Percentiles rank a stretch among this genome's conserved stretches.
Conservation (phyloP, 2,113 vertebrate species). For the Micronycteris hirsuta region DNA sequence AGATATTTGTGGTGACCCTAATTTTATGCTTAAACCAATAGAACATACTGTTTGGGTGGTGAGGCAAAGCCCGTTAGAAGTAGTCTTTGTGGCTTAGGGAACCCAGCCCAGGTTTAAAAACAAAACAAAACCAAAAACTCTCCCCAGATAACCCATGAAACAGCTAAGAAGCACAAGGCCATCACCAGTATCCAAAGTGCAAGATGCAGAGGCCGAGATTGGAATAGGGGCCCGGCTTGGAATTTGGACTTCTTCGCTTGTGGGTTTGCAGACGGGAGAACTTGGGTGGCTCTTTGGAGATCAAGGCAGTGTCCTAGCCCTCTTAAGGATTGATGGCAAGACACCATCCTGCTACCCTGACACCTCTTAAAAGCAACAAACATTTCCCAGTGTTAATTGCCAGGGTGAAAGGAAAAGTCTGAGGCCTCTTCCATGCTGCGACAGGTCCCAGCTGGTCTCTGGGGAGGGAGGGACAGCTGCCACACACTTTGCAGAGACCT, state of each 20-base stretch:
- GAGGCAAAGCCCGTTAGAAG: slow-evolving; percentile 27
- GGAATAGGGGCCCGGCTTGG: neutral
- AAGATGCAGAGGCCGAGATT: neutral
- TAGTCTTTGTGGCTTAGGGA: slow-evolving; percentile 38
- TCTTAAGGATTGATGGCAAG: slow-evolving; percentile 67
- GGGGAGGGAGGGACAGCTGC: neutral
- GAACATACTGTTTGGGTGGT: slow-evolving; percentile 23
- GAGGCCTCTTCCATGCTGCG: neutral
- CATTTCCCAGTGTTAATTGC: slow-evolving; percentile 64
- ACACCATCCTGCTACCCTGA: slow-evolving; percentile 56
- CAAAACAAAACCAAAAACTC: neutral
- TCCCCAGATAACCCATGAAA: slow-evolving; percentile 16
- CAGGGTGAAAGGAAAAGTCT: slow-evolving; percentile 48
- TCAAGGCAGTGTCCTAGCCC: slow-evolving; percentile 58
- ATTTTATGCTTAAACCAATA: slow-evolving; percentile 53
- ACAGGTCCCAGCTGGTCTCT: slow-evolving; percentile 1
- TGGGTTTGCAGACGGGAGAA: neutral
- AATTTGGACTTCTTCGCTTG: neutral
- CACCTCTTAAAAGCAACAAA: slow-evolving; percentile 69
- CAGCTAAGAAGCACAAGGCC: neutral
- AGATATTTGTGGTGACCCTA: slow-evolving; percentile 53
- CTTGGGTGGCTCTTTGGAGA: slow-evolving; percentile 38
- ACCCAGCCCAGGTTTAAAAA: slow-evolving; percentile 9
- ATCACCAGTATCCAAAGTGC: neutral
- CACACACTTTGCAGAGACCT: slow-evolving; percentile 9